Conservation (phyloP, 2,113 vertebrate genomes). For the Pteronura brasiliensis region DNA sequence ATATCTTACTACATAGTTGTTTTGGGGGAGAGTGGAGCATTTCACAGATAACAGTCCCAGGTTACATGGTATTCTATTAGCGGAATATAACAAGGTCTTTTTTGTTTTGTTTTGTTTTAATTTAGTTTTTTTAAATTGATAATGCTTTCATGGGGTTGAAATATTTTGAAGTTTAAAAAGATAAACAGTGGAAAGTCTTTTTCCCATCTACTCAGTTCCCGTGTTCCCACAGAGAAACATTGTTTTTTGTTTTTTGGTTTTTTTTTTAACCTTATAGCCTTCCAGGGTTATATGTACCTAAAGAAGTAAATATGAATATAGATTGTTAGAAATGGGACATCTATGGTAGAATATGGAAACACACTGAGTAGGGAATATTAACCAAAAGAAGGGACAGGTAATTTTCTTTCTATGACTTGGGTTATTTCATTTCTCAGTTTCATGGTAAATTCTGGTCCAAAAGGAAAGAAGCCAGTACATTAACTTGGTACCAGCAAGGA, state of each 20-base stretch:
- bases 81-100: not conserved
- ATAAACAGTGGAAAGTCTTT: not conserved
- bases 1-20: not conserved
- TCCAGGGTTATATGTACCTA: not conserved
- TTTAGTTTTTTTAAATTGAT: not conserved
- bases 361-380: not conserved
- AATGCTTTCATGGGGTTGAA: not conserved
- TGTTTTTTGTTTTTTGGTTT: not conserved
- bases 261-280: not conserved
- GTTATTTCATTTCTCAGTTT: conserved; percentile 1
- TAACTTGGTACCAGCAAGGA: not conserved
- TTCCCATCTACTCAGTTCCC: not conserved
- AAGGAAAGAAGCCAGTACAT: not conserved
- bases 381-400: not conserved
- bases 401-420: not conserved
- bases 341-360: not conserved
- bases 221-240: not conserved
- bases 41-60: not conserved
- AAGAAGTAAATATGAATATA: conserved; percentile 14
- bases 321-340: not conserved
- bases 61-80: not conserved
- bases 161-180: conserved; percentile 4
- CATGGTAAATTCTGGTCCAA: not conserved
- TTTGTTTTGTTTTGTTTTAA: not conserved
- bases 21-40: not conserved